Base-by-base conservation (phyloP, 35 echinoderm and acorn worm genomes). In the Ophiothrix spiculata region DNA sequence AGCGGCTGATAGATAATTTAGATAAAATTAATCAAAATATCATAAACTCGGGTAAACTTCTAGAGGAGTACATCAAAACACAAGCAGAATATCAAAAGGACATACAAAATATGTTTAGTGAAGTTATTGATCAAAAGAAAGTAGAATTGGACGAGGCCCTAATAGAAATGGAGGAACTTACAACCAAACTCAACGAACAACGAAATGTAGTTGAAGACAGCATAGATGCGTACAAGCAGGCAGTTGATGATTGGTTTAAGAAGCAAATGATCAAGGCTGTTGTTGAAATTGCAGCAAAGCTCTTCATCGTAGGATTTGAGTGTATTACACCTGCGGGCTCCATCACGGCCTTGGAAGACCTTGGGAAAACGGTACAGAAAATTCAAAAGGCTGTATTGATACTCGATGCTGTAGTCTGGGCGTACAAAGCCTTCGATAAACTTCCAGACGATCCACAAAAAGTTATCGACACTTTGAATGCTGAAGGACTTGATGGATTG, bases 1-100 rank as follows among this genome's bases (percentile, higher is more conserved):
- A 81, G 40, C 79, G 79, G 25, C 3, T 46, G 13, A 45, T 81
- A 14, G 38, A 81, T 6, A 15, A 40, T 19, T 25, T 46, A 33
- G 33, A 40, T 37, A 40, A 19, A 0, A 17, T 81, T 0, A 81
- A 81, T 31, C 10, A 81, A 46, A 81, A 81, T 33, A 81, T 81
- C 41, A 54, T 81, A 25, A 81, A 81, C 23, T 81, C 79, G 4
- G 79, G 79, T 16, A 81, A 81, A 31, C 38, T 81, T 46, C 8
- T 81, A 25, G 17, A 81, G 10, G 41, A 81, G 0, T 81, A 81
- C 79, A 81, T 81, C 36, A 45, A 33, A 28, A 32, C 79, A 1
- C 79, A 81, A 45, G 79, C 29, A 33, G 33, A 33, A 32, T 81
- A 81, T 42, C 39, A 81, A 29, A 17, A 81, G 54, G 33, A 33